phyloP scores from a whole-genome alignment of 1,140 invertebrate genomes.

The Micrasema minimum region DNA sequence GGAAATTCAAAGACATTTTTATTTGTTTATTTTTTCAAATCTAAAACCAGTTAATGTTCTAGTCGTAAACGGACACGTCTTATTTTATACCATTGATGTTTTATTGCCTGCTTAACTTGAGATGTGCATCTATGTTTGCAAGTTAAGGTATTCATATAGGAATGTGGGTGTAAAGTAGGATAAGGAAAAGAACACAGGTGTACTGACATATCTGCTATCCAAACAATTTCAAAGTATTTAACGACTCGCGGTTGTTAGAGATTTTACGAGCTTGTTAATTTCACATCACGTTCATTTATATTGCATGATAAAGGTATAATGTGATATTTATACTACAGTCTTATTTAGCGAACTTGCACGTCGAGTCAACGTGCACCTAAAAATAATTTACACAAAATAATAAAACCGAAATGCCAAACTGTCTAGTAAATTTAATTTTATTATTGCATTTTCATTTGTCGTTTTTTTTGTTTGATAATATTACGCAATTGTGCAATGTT shows the following conservation, averaged over 20 bases:
- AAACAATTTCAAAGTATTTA: not conserved
- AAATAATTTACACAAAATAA: constrained; percentile 14
- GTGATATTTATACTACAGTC: not conserved
- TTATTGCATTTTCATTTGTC: not conserved
- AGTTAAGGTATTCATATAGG: no score
- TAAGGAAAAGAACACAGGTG: no score
- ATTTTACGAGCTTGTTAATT: constrained; percentile 11
- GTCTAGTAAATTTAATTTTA: constrained; percentile 26
- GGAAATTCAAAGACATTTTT: no score
- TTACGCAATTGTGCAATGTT: constrained; percentile 4
- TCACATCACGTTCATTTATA: constrained; percentile 10
- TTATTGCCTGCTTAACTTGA: no score
- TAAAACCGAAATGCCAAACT: constrained; percentile 23
- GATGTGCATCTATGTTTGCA: no score
- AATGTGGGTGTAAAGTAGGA: no score
- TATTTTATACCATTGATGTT: no score
- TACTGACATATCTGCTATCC: not conserved
- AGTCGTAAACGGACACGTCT: no score
- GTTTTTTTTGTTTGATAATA: constrained; percentile 15
- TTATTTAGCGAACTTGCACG: not conserved
- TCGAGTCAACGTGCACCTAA: constrained; percentile 5
- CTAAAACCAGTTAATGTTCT: no score
- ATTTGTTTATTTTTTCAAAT: no score
- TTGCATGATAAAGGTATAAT: constrained; percentile 17
- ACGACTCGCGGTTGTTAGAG: not conserved